phyloP scores from a whole-genome alignment of 2,888 invertebrate species.

The Microdon myrmicae region DNA sequence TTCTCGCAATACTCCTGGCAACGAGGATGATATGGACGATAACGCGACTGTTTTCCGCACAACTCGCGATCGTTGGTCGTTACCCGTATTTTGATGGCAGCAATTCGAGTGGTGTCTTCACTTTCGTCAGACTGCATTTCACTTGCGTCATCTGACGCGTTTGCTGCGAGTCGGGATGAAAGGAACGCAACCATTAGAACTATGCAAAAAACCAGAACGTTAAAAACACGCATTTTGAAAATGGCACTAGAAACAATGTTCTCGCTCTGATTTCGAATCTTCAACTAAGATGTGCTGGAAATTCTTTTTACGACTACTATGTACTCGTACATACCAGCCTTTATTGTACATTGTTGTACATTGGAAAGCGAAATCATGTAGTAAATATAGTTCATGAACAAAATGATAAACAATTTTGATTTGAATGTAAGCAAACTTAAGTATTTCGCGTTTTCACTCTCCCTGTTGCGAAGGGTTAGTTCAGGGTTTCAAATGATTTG shows the following conservation, averaged over 20 bases:
- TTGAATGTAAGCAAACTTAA: too few species aligned
- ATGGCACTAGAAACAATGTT: slow-evolving; percentile 16
- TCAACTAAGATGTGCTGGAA: slow-evolving; percentile 27
- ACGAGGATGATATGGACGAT: slow-evolving; percentile 61
- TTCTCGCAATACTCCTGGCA: slow-evolving; percentile 61
- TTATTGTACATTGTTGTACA: too few species aligned
- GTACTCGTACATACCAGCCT: too few species aligned
- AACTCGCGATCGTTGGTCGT: slow-evolving; percentile 60
- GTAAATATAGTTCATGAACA: too few species aligned
- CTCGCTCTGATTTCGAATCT: slow-evolving; percentile 30
- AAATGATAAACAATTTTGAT: too few species aligned
- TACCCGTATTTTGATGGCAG: slow-evolving; percentile 61
- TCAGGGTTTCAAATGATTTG: too few species aligned
- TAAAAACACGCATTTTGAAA: slow-evolving; percentile 23
- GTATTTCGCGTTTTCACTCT: too few species aligned
- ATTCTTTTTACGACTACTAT: too few species aligned
- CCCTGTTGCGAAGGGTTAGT: too few species aligned
- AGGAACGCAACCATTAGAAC: slow-evolving; percentile 13
- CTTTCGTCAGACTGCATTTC: slow-evolving; percentile 2
- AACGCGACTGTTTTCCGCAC: slow-evolving; percentile 58
- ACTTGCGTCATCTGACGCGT: slow-evolving; percentile 9
- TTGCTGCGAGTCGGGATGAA: slow-evolving; percentile 9
- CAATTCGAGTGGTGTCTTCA: slow-evolving; percentile 51
- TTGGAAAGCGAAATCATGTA: too few species aligned
- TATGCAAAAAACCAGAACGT: slow-evolving; percentile 1